Evolutionary conservation across 2,797 vertebrate species (phyloP), one percentile per base, ranked within the genome.

Genomic region (Streptopelia turtur): DNA sequence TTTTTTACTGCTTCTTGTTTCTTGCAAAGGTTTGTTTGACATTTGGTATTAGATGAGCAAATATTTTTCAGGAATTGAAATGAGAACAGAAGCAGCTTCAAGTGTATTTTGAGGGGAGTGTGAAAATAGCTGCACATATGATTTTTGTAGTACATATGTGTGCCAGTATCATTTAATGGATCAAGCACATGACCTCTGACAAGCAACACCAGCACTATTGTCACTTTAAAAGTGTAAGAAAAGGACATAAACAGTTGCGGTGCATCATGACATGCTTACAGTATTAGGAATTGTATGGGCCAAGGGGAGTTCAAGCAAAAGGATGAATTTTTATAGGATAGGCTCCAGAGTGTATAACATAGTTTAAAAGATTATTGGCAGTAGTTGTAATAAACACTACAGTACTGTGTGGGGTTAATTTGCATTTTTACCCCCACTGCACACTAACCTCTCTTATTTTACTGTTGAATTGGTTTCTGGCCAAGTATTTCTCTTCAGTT

Each of bases 401-500:
- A 30, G 37, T 66, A 71, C 15, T 30, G 3, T 56, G 24, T 84
- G 83, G 28, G 13, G 90, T 90, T 74, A 68, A n/a, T 83, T 68
- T 4, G 31, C 53, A 60, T 74, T 91, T 94, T 94, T 89, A 13
- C 27, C 80, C 37, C 43, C 24, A 39, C 20, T 95, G 59, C 41
- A 27, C 30, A 52, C 35, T 89, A 77, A 79, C 39, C 6, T 69
- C 52, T 89, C 33, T 87, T 72, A 64, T 50, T 85, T 93, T 79
- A 77, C 74, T 57, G 37, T 87, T 89, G 61, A 78, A 41, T 74
- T 92, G 28, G 37, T 91, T 84, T 88, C 76, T 86, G 91, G 59
- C 56, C 17, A 37, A 91, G 52, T 79, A 71, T 95, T 95, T 93
- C 28, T 93, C 87, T 95, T 86, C 60, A 70, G 37, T 80, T 94